Evolutionary conservation across 2,888 invertebrate species (phyloP).

Genomic region (Stenchaetothrips biformis): DNA sequence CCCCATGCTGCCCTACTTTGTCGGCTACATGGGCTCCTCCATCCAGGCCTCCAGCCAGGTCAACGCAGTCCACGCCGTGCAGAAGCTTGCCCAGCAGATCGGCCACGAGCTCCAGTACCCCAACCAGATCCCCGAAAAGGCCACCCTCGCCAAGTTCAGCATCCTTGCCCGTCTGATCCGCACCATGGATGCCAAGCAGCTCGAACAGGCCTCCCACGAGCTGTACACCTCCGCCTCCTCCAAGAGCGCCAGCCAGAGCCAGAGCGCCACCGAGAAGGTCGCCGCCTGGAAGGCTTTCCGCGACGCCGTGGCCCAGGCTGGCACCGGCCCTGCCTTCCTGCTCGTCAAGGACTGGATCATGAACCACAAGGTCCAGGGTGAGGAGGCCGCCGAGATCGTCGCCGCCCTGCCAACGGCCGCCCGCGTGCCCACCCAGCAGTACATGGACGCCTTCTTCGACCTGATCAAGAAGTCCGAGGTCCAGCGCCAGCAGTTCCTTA

Average conservation of each 20-base stretch:
- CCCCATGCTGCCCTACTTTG: constrained; percentile 49
- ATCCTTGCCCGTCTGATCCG: constrained; percentile 56
- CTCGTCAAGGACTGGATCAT: constrained; percentile 57
- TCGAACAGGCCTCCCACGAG: constrained; percentile 52
- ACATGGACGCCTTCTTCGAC: constrained; percentile 57
- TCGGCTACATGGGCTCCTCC: constrained; percentile 50
- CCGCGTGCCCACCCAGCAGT: constrained; percentile 59
- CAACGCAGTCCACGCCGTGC: constrained; percentile 41
- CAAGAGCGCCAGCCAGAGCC: constrained; percentile 46
- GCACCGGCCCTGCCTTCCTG: constrained; percentile 62
- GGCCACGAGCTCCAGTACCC: constrained; percentile 55
- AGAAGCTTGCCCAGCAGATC: too few species aligned
- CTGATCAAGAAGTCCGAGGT: constrained; percentile 54
- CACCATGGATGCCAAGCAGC: constrained; percentile 58
- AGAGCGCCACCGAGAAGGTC: constrained; percentile 41
- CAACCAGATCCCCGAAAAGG: constrained; percentile 53
- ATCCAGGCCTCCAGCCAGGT: constrained; percentile 43
- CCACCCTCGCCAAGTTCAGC: constrained; percentile 60
- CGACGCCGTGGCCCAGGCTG: constrained; percentile 61
- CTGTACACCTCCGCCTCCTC: constrained; percentile 47
- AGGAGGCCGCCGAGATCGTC: constrained; percentile 58
- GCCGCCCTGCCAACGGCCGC: constrained; percentile 52
- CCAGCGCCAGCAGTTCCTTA: constrained; percentile 50
- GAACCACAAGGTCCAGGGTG: constrained; percentile 50
- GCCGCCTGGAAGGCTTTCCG: constrained; percentile 57